Percentiles rank a stretch among this genome's conserved stretches.
Evolutionary conservation across 2,113 vertebrate species (phyloP).

Genomic region (Leiothrix lutea): DNA sequence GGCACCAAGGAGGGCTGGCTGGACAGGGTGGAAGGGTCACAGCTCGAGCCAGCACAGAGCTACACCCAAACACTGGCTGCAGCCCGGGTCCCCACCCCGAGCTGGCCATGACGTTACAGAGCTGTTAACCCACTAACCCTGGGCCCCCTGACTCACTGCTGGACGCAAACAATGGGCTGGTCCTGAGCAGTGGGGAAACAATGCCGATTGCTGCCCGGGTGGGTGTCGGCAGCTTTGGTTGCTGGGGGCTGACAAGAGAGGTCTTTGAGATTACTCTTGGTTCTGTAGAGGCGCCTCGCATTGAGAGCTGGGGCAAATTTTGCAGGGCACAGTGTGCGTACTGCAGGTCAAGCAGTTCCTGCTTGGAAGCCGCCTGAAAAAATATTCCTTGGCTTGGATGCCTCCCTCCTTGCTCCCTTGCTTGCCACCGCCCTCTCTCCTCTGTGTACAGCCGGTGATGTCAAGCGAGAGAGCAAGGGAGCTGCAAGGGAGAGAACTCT

Average conservation of each 20-base stretch:
- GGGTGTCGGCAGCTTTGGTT: background rate
- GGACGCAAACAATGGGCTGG: background rate
- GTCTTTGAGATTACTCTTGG: background rate
- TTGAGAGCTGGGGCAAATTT: background rate
- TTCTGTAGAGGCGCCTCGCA: background rate
- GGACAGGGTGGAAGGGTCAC: background rate
- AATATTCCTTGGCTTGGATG: background rate
- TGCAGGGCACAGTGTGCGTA: rapidly evolving
- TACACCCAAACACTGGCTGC: background rate
- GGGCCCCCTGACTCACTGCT: background rate
- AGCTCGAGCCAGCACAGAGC: background rate
- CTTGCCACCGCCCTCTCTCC: background rate
- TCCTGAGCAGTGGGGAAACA: background rate
- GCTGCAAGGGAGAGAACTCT: background rate
- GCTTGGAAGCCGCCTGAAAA: background rate
- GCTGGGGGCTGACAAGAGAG: background rate
- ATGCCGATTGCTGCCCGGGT: background rate
- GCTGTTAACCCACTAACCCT: slow-evolving; percentile 4
- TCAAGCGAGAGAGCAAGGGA: background rate
- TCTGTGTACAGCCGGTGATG: rapidly evolving
- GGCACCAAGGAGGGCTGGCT: background rate
- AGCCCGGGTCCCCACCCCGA: background rate
- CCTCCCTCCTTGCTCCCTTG: background rate
- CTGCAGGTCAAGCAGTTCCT: background rate
- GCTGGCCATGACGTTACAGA: background rate